phyloP scores from a whole-genome alignment of 2,888 invertebrate genomes.

The Dolichopus griseipennis region DNA sequence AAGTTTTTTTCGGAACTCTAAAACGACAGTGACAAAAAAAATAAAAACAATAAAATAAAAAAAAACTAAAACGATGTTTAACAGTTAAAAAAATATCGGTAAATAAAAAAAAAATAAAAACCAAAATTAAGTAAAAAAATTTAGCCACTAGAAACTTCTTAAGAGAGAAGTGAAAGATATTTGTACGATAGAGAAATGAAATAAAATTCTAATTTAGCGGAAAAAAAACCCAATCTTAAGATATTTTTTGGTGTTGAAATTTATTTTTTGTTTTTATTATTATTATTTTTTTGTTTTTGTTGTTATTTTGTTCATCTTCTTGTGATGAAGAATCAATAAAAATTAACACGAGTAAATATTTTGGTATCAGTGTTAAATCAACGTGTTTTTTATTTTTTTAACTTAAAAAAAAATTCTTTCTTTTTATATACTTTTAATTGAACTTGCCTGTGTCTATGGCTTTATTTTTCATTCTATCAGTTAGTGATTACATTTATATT shows the following conservation, averaged over 20 bases:
- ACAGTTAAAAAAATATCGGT: no score
- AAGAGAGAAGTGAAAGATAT: not conserved
- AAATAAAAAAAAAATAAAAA: no score
- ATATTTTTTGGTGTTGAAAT: not conserved
- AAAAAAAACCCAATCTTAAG: not conserved
- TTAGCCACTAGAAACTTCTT: not conserved
- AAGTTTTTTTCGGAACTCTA: no score
- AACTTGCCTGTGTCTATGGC: no score
- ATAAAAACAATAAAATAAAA: no score
- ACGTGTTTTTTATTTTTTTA: not conserved
- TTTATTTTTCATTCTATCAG: no score
- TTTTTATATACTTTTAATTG: no score
- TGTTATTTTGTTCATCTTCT: not conserved
- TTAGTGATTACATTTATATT: no score
- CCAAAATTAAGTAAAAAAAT: not conserved
- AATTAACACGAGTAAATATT: constrained; percentile 6
- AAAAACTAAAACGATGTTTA: no score
- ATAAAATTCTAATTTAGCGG: not conserved
- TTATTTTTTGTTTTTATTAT: not conserved
- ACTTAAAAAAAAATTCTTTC: no score
- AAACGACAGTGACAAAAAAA: no score
- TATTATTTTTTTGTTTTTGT: not conserved
- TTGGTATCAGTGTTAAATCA: constrained; percentile 6
- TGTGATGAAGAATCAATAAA: not conserved
- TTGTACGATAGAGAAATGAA: no score